These are phyloP conservation scores for Itoplectis maculator DNA, from an alignment of 2,888 invertebrate species.

Conservation along the genomic window DNA sequence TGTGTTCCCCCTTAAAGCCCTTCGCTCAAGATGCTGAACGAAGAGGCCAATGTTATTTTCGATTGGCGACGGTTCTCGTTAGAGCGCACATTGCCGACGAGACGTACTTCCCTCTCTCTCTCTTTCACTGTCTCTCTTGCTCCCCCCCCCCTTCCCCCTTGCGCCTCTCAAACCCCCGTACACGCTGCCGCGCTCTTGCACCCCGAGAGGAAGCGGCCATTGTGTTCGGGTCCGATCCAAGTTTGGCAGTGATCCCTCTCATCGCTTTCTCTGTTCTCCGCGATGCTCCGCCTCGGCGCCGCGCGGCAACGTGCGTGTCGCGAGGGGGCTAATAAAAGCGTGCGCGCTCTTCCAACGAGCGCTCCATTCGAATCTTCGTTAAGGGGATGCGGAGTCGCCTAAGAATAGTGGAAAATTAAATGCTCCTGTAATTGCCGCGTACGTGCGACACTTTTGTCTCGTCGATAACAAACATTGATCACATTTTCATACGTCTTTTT, in stretches of 20 bases:
- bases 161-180: too few species aligned
- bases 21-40: conserved; percentile 57
- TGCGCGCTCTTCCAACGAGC: not conserved
- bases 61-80: conserved; percentile 56
- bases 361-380: not conserved
- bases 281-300: conserved; percentile 37
- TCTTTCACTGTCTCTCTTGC: too few species aligned
- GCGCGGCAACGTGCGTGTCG: not conserved
- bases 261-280: conserved; percentile 31
- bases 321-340: conserved; percentile 56
- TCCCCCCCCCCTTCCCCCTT: conserved; percentile 26
- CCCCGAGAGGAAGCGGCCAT: conserved; percentile 74
- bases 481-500: too few species aligned
- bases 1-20: too few species aligned
- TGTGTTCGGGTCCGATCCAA: conserved; percentile 79
- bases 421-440: too few species aligned
- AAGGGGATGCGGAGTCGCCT: not conserved
- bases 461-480: too few species aligned
- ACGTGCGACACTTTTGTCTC: too few species aligned
- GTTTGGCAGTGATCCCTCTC: conserved; percentile 78
- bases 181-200: conserved; percentile 21
- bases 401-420: too few species aligned
- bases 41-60: conserved; percentile 67
- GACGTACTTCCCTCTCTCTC: conserved; percentile 19
- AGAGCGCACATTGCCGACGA: conserved; percentile 25